phyloP scores from a whole-genome alignment of 2,113 vertebrate genomes.

The Vulpes vulpes region DNA sequence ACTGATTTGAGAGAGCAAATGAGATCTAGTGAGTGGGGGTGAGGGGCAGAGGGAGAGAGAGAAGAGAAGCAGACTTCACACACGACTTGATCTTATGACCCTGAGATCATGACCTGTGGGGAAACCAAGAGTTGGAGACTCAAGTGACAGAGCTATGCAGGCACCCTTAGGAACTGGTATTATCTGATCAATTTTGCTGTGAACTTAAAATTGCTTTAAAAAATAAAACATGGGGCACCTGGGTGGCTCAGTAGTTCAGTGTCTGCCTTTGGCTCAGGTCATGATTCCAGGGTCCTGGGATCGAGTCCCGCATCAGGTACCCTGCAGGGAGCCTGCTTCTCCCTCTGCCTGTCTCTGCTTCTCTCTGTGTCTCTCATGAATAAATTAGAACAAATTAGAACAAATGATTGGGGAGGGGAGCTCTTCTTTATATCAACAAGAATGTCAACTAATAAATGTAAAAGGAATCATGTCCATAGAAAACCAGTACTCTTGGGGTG shows the following conservation, averaged over 20 bases:
- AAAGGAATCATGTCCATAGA: not conserved
- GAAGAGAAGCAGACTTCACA: not conserved
- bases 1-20: not conserved
- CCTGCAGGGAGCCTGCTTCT: no score
- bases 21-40: not conserved
- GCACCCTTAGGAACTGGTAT: not conserved
- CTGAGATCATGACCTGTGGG: not conserved
- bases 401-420: not conserved
- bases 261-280: no score
- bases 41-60: not conserved
- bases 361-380: no score
- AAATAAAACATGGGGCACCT: not conserved
- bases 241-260: no score
- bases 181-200: not conserved
- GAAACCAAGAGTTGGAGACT: not conserved
- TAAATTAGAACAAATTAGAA: not conserved
- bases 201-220: not conserved
- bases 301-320: no score
- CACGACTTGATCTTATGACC: not conserved
- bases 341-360: no score
- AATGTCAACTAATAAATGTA: not conserved
- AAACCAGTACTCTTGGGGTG: not conserved
- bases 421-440: not conserved
- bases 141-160: not conserved
- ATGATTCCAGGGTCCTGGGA: no score